Base-by-base conservation (phyloP, 1,140 invertebrate species). In the Nasonia longicornis region DNA sequence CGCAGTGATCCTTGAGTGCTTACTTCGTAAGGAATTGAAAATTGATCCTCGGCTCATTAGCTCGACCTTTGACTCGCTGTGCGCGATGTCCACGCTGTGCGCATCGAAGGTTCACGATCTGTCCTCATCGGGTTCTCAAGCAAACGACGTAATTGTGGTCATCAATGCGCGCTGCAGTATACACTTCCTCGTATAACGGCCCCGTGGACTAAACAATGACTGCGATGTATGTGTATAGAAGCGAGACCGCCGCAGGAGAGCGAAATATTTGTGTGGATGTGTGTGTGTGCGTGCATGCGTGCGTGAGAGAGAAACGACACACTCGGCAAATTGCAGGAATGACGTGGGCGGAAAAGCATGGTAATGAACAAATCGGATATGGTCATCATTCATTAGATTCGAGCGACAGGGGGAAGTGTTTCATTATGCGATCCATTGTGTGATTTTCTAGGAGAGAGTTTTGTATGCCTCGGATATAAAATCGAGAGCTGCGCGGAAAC, bases 351-450 rank as follows among this genome's bases (percentile, higher is more conserved):
- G 78, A 66, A 80, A 74, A 67, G 78, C 78, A 16, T 45, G n/a
- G 70, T 69, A 80, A 80, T 74, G 70, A 80, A 74, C 58, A 52
- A 80, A 80, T 80, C 26, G 78, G 58, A 80, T 66, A 74, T 74
- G 78, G 71, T 80, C 58, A 74, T 80, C 78, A 11, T 64, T 63
- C 69, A 79, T 79, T 64, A 79, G 6, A 35, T 42, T 77, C 67
- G 26, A 78, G 16, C 70, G 38, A 42, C 0, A 10, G 52, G 52
- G 77, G 16, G 48, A 69, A 78, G 1, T n/a, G 12, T 78, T 71
- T 77, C 63, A 67, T 77, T 77, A 77, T 26, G 26, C 63, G 38
- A 67, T 16, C 63, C 6, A 67, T 77, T 45, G 8, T 66, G 26
- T 42, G 16, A 67, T 77, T 77, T 26, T 64, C 29, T 38, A 58